Evolutionary conservation across 2,113 vertebrate species (phyloP).

Genomic region (Epinephelus cyanopodus): DNA sequence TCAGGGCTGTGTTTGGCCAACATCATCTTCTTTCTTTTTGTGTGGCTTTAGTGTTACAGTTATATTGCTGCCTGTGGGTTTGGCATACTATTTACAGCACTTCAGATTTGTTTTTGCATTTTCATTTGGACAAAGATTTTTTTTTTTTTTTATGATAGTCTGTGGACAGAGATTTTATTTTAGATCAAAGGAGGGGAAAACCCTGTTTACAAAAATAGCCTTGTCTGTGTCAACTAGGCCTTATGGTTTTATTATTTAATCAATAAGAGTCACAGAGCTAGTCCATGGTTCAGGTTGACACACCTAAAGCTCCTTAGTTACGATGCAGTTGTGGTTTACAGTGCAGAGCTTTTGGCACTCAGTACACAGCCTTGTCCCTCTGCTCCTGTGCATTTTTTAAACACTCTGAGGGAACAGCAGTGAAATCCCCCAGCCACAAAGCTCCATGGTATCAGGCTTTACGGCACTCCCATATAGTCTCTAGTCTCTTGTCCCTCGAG

Average conservation of each 20-base stretch:
- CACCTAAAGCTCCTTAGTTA: not conserved
- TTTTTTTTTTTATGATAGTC: too few species aligned
- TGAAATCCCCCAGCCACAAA: slow-evolving; percentile 59
- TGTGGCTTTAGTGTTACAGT: too few species aligned
- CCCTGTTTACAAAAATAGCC: too few species aligned
- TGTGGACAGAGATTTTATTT: too few species aligned
- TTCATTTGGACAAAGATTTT: too few species aligned
- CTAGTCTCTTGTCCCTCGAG: slow-evolving; percentile 59
- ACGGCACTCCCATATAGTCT: slow-evolving; percentile 64
- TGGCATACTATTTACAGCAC: too few species aligned
- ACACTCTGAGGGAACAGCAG: slow-evolving; percentile 32
- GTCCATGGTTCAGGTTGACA: not conserved
- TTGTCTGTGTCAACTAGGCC: too few species aligned
- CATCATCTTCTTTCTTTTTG: too few species aligned
- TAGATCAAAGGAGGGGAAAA: too few species aligned
- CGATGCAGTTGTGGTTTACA: not conserved
- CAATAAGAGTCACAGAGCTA: slow-evolving; percentile 2
- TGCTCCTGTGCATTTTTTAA: slow-evolving; percentile 29
- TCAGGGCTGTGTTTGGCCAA: too few species aligned
- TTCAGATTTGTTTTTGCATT: too few species aligned
- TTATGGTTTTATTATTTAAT: not conserved
- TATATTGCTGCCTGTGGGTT: too few species aligned
- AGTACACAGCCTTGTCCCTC: not conserved
- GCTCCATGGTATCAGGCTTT: slow-evolving; percentile 75
- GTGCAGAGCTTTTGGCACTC: slow-evolving; percentile 5